Percentiles rank a stretch among this genome's conserved stretches.
Conservation (phyloP, 1,140 invertebrate species). For the Probaryconus sp. region DNA sequence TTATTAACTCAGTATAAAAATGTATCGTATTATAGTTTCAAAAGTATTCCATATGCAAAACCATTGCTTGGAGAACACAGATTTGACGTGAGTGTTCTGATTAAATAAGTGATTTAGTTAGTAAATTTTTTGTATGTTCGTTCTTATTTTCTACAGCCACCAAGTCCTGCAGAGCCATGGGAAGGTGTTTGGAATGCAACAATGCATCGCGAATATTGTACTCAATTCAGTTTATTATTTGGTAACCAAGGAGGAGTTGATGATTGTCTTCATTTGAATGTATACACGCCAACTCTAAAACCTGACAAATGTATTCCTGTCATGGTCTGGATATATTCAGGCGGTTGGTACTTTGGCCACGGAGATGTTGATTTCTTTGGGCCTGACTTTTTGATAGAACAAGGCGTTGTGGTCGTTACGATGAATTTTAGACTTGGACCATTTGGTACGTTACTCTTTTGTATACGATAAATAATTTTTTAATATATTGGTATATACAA, state of each 20-base stretch:
- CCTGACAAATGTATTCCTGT: conserved; percentile 75
- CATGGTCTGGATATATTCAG: conserved; percentile 84
- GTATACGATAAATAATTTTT: no score
- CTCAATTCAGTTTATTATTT: conserved; percentile 70
- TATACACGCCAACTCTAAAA: conserved; percentile 80
- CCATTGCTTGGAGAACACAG: conserved; percentile 82
- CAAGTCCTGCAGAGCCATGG: conserved; percentile 81
- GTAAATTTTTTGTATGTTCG: no score
- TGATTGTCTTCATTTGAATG: conserved; percentile 85
- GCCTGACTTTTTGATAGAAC: conserved; percentile 82
- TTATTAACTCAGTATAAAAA: conserved; percentile 60
- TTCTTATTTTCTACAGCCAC: no score
- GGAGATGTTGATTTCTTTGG: conserved; percentile 78
- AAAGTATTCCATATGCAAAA: conserved; percentile 79
- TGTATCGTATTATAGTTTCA: conserved; percentile 78
- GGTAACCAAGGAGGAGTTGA: conserved; percentile 78
- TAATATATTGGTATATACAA: not conserved
- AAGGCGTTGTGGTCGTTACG: conserved; percentile 84
- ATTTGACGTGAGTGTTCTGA: conserved; percentile 79
- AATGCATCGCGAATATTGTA: conserved; percentile 76
- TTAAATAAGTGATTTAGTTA: not conserved
- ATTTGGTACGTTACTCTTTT: no score
- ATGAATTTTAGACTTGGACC: conserved; percentile 84
- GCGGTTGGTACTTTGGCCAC: conserved; percentile 80
- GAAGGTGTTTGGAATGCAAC: conserved; percentile 81